Conservation (phyloP, 2,113 vertebrate species). For the Pogona vitticeps region DNA sequence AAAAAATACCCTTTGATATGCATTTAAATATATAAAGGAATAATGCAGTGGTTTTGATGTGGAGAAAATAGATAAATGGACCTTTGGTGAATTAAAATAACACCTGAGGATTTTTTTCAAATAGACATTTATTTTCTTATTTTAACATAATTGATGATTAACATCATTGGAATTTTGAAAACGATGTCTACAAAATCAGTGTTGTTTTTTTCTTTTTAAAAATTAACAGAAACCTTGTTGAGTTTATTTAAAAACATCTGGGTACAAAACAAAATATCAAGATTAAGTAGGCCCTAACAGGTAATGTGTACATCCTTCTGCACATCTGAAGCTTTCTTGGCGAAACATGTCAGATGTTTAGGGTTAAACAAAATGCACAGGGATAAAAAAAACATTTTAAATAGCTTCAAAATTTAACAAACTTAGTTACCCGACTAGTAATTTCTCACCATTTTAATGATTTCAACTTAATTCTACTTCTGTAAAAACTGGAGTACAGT, state of each 20-base stretch:
- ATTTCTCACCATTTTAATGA: slow-evolving; percentile 19
- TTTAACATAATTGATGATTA: neutral
- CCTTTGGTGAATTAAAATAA: slow-evolving; percentile 30
- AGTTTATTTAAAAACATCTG: neutral
- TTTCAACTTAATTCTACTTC: slow-evolving; percentile 16
- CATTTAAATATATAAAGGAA: neutral
- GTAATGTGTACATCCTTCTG: neutral
- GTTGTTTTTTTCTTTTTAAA: neutral
- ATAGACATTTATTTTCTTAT: neutral
- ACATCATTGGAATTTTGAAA: neutral
- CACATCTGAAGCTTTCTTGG: slow-evolving; percentile 1
- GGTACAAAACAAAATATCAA: neutral
- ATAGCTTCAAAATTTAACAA: neutral
- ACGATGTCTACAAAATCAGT: neutral
- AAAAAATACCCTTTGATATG: neutral
- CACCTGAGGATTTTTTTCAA: slow-evolving; percentile 4
- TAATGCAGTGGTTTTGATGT: neutral
- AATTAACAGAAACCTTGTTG: slow-evolving; percentile 7
- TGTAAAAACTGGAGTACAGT: neutral
- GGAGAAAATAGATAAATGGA: slow-evolving; percentile 22
- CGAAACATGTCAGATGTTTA: neutral
- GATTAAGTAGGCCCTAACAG: neutral
- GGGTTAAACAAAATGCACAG: neutral
- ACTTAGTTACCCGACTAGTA: neutral
- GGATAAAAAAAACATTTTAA: neutral